Evolutionary conservation across 2,113 vertebrate genomes (phyloP).

Genomic region (Crotalus tigris): DNA sequence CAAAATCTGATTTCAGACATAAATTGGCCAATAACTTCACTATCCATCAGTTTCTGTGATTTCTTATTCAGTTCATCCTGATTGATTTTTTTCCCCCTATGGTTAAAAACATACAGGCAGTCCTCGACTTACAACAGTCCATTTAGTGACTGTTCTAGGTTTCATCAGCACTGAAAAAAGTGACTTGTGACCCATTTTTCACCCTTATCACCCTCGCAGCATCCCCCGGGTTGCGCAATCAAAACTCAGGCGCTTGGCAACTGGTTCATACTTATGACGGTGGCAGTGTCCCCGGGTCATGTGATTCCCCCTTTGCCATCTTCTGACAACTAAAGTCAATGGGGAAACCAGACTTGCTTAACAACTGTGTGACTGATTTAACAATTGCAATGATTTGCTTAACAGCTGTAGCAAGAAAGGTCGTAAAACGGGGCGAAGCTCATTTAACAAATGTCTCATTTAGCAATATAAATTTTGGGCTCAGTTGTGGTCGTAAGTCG

Average conservation of each 20-base stretch:
- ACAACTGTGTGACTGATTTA: background rate
- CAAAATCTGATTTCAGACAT: background rate
- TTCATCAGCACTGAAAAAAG: background rate
- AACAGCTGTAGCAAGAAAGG: background rate
- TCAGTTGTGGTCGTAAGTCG: background rate
- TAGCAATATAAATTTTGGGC: background rate
- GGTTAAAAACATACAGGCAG: background rate
- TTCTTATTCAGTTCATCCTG: background rate
- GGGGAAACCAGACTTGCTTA: background rate
- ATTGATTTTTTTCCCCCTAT: too few relatives aligned
- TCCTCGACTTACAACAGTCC: background rate
- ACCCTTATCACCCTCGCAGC: background rate
- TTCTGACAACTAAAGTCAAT: background rate
- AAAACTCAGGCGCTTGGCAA: background rate
- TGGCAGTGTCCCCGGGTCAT: background rate
- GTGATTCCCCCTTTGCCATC: background rate
- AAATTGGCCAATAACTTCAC: background rate
- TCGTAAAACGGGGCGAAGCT: background rate
- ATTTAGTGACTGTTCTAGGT: background rate
- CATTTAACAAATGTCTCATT: background rate
- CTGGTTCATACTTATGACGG: background rate
- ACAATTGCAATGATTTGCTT: background rate
- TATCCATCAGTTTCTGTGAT: background rate
- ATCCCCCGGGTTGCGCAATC: background rate
- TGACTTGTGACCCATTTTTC: background rate